A percentile compares a stretch with the other conserved stretches of the same genome.
phyloP scores from a whole-genome alignment of 2,888 invertebrate genomes.

The Pharmacophagus antenor region DNA sequence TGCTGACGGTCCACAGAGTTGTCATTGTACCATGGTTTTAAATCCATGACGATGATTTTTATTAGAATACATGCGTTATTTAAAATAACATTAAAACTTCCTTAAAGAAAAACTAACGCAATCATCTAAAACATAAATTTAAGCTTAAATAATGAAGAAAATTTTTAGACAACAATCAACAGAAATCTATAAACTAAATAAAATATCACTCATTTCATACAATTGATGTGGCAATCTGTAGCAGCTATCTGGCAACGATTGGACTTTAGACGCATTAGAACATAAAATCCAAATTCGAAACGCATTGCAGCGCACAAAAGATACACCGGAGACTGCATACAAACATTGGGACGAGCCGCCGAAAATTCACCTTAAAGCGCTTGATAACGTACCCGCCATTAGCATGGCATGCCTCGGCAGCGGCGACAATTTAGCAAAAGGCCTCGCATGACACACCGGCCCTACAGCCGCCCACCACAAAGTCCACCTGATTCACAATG shows the following conservation, averaged over 20 bases:
- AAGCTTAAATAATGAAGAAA: too few species aligned
- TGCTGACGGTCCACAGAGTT: too few species aligned
- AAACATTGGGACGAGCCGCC: conserved; percentile 29
- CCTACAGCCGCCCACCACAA: conserved; percentile 62
- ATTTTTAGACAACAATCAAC: too few species aligned
- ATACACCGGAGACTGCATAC: conserved; percentile 25
- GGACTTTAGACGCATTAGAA: not conserved
- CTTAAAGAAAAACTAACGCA: too few species aligned
- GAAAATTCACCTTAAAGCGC: conserved; percentile 38
- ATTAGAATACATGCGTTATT: too few species aligned
- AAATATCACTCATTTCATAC: not conserved
- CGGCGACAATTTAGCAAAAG: conserved; percentile 63
- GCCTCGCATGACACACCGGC: conserved; percentile 60
- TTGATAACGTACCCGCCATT: conserved; percentile 43
- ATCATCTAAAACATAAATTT: too few species aligned
- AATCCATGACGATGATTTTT: not conserved
- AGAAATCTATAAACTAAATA: not conserved
- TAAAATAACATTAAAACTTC: too few species aligned
- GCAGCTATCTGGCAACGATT: not conserved
- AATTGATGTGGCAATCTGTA: not conserved
- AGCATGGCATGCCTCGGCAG: conserved; percentile 45
- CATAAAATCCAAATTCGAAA: not conserved
- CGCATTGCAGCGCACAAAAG: conserved; percentile 27
- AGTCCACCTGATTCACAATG: conserved; percentile 77
- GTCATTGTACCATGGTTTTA: too few species aligned